phyloP scores from a whole-genome alignment of 2,888 invertebrate genomes.

The Augochlorella aurata region DNA sequence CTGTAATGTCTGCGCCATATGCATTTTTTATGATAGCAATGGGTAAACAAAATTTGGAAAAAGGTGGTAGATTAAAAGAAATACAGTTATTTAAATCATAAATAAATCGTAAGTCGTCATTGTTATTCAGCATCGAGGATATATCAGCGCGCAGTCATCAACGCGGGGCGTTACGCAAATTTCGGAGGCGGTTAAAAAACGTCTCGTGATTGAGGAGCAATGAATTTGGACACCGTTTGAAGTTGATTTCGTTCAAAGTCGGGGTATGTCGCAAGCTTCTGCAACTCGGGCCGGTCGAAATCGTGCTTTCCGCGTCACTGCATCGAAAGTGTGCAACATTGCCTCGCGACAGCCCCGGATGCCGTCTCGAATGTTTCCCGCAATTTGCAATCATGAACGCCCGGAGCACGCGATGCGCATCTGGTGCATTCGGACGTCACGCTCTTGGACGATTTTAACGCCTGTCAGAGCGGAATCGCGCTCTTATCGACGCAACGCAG shows the following conservation, averaged over 20 bases:
- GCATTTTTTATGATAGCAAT: too few species aligned
- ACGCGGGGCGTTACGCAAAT: background rate
- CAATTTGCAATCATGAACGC: constrained; percentile 69
- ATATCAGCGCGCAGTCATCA: too few species aligned
- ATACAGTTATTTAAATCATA: too few species aligned
- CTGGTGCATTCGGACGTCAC: constrained; percentile 65
- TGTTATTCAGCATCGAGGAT: too few species aligned
- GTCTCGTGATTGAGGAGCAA: background rate
- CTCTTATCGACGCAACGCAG: constrained; percentile 52
- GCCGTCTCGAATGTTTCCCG: constrained; percentile 62
- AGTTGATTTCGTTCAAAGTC: constrained; percentile 18
- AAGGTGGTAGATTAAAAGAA: too few species aligned
- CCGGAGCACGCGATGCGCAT: constrained; percentile 60
- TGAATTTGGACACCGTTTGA: background rate
- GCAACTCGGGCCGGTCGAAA: constrained; percentile 27
- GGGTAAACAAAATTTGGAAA: too few species aligned
- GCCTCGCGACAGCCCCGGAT: constrained; percentile 49
- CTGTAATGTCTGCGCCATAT: background rate
- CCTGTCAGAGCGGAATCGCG: constrained; percentile 59
- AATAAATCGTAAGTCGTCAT: too few species aligned
- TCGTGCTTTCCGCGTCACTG: constrained; percentile 42
- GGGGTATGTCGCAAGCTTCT: background rate
- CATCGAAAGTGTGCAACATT: constrained; percentile 43
- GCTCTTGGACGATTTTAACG: constrained; percentile 64
- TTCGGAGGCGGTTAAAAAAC: background rate